Percentiles rank a stretch among this genome's conserved stretches.
These are phyloP conservation scores for Lycaena phlaeas DNA, from an alignment of 2,888 invertebrate species.

Conservation along the genomic window DNA sequence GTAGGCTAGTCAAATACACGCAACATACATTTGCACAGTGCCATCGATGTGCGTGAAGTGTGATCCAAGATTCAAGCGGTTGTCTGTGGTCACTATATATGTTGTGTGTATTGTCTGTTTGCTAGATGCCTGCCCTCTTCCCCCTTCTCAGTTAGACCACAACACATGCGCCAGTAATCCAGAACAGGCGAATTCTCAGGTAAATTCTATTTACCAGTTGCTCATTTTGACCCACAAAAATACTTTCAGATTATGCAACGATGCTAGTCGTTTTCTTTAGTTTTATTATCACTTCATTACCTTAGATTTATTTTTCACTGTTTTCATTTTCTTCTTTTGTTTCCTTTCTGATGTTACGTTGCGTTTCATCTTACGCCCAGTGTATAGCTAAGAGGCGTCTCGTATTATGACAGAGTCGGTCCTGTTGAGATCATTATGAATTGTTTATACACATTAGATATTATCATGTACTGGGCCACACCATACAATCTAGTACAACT, in stretches of 20 bases:
- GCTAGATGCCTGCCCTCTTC: slow-evolving; percentile 96
- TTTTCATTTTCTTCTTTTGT: slow-evolving; percentile 46
- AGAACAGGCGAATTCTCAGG: slow-evolving; percentile 81
- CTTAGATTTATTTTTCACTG: slow-evolving; percentile 58
- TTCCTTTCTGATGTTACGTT: slow-evolving; percentile 41
- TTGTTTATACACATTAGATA: slow-evolving; percentile 56
- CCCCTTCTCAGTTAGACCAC: slow-evolving; percentile 89
- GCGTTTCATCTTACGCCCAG: slow-evolving; percentile 56
- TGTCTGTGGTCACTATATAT: slow-evolving; percentile 75
- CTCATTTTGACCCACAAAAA: slow-evolving; percentile 64
- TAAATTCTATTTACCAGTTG: slow-evolving; percentile 67
- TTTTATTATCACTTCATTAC: slow-evolving; percentile 64
- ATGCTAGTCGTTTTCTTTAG: slow-evolving; percentile 60
- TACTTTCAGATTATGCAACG: slow-evolving; percentile 68
- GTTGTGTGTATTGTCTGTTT: slow-evolving; percentile 90
- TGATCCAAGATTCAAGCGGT: slow-evolving; percentile 71
- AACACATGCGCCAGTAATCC: slow-evolving; percentile 83
- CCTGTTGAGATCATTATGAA: slow-evolving; percentile 26
- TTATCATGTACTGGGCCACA: slow-evolving; percentile 56
- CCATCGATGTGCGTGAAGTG: slow-evolving; percentile 64
- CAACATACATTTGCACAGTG: slow-evolving; percentile 49
- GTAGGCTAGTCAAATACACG: slow-evolving; percentile 66
- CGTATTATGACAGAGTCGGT: slow-evolving; percentile 30
- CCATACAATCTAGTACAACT: slow-evolving; percentile 62
- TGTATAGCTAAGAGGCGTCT: slow-evolving; percentile 42